phyloP scores from a whole-genome alignment of 2,888 invertebrate species.

The Schizotus pectinicornis region DNA sequence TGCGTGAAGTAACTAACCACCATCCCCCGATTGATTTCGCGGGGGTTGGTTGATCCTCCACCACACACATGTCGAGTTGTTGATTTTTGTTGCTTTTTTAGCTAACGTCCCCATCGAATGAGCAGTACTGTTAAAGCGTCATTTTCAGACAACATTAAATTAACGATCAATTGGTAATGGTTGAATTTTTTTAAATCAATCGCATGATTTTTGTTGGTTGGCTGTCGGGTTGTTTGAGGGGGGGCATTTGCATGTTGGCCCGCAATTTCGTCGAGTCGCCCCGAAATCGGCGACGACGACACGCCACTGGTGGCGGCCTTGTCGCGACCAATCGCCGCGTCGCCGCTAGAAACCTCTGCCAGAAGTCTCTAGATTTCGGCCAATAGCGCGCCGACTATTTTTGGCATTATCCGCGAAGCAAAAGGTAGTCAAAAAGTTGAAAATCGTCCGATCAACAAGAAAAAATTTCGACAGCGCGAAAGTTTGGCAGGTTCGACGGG shows the following conservation, averaged over 20 bases:
- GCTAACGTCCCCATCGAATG: slow-evolving; percentile 49
- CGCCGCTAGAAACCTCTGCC: slow-evolving; percentile 59
- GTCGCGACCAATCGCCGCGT: slow-evolving; percentile 35
- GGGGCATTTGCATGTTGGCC: neutral
- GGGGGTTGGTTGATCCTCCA: too few species aligned
- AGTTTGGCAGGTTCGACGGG: slow-evolving; percentile 35
- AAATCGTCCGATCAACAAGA: slow-evolving; percentile 54
- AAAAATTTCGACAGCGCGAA: slow-evolving; percentile 50
- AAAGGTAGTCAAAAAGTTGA: slow-evolving; percentile 54
- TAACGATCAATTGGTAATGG: slow-evolving; percentile 59
- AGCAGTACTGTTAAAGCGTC: slow-evolving; percentile 59
- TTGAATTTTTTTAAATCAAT: slow-evolving; percentile 26
- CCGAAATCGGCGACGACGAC: slow-evolving; percentile 3
- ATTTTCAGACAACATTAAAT: slow-evolving; percentile 60
- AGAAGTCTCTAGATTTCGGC: slow-evolving; percentile 54
- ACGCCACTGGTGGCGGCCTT: slow-evolving; percentile 37
- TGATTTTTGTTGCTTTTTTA: slow-evolving; percentile 37
- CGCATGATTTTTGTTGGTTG: slow-evolving; percentile 26
- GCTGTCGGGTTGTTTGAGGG: slow-evolving; percentile 22
- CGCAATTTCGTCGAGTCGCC: neutral
- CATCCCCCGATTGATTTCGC: too few species aligned
- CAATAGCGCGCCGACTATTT: slow-evolving; percentile 43
- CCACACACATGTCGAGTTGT: slow-evolving; percentile 5
- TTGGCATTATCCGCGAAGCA: slow-evolving; percentile 51
- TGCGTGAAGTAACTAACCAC: too few species aligned